Percentiles rank a stretch among this genome's conserved stretches.
phyloP scores from a whole-genome alignment of 2,888 invertebrate genomes.

The Drosophila vallismaia region DNA sequence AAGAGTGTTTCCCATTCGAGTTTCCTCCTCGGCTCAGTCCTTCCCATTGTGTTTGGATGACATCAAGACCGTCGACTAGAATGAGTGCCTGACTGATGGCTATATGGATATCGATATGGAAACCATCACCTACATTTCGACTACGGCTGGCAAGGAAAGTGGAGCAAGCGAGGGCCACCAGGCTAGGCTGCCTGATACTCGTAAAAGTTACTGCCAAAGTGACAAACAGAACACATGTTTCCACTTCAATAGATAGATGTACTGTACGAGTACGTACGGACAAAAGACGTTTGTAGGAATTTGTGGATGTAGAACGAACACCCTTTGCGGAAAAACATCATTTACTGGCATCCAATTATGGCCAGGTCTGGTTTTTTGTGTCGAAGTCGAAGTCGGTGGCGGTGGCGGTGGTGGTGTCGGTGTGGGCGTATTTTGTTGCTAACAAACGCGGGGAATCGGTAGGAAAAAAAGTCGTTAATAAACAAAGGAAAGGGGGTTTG shows the following conservation, averaged over 20 bases:
- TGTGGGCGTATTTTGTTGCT: conserved; percentile 42
- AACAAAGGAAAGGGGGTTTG: neutral
- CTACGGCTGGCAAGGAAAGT: conserved; percentile 38
- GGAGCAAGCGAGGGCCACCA: conserved; percentile 47
- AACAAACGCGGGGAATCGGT: conserved; percentile 30
- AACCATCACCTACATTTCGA: conserved; percentile 54
- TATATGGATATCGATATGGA: conserved; percentile 66
- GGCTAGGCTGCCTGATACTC: conserved; percentile 4
- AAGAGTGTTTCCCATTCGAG: conserved; percentile 32
- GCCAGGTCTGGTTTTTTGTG: conserved; percentile 53
- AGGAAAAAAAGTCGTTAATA: conserved; percentile 24
- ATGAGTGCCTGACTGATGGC: conserved; percentile 56
- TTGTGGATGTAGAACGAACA: conserved; percentile 27
- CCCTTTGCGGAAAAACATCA: conserved; percentile 67
- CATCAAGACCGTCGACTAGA: conserved; percentile 49
- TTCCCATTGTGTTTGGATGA: conserved; percentile 58
- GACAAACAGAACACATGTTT: conserved; percentile 32
- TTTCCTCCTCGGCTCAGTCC: conserved; percentile 7
- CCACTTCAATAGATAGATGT: conserved; percentile 17
- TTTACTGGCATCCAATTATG: conserved; percentile 65
- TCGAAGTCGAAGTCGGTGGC: conserved; percentile 42
- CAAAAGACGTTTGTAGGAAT: conserved; percentile 5
- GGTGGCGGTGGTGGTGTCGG: conserved; percentile 40
- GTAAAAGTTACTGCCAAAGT: conserved; percentile 34
- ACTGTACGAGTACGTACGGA: neutral